These are phyloP conservation scores for Leucosticte australis DNA, from an alignment of 2,113 vertebrate species.

Conservation along the genomic window DNA sequence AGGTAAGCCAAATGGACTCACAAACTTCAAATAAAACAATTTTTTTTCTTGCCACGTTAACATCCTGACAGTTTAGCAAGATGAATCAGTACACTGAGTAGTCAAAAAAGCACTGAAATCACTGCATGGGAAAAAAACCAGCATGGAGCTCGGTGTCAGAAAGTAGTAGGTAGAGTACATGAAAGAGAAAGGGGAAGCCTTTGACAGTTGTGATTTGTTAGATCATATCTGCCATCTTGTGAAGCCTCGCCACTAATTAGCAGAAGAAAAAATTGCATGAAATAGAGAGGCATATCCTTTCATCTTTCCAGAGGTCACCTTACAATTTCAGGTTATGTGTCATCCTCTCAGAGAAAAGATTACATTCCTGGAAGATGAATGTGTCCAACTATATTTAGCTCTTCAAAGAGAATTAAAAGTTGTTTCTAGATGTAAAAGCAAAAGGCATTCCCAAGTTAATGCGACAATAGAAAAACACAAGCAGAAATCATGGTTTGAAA, in stretches of 20 bases:
- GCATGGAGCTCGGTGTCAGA: background rate
- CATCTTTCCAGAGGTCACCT: background rate
- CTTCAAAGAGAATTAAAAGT: background rate
- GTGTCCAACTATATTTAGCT: background rate
- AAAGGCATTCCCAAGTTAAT: background rate
- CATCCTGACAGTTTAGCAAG: background rate
- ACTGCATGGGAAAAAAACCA: background rate
- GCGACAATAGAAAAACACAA: background rate
- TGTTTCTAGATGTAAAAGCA: background rate
- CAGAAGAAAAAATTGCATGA: background rate
- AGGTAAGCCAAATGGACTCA: background rate
- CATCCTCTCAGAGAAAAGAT: background rate
- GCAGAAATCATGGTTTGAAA: background rate
- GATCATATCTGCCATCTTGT: background rate
- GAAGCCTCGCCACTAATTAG: background rate
- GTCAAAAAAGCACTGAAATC: background rate
- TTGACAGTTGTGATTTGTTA: background rate
- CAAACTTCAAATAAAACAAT: background rate
- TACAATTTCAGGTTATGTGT: background rate
- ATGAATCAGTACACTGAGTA: background rate
- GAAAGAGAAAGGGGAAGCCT: background rate
- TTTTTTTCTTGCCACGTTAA: background rate
- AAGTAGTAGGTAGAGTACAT: background rate
- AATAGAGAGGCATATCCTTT: background rate
- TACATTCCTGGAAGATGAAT: background rate